Evolutionary conservation across 1,140 invertebrate species (phyloP), one percentile per base, ranked within the genome.

Genomic region (Mesaphorura yosii): DNA sequence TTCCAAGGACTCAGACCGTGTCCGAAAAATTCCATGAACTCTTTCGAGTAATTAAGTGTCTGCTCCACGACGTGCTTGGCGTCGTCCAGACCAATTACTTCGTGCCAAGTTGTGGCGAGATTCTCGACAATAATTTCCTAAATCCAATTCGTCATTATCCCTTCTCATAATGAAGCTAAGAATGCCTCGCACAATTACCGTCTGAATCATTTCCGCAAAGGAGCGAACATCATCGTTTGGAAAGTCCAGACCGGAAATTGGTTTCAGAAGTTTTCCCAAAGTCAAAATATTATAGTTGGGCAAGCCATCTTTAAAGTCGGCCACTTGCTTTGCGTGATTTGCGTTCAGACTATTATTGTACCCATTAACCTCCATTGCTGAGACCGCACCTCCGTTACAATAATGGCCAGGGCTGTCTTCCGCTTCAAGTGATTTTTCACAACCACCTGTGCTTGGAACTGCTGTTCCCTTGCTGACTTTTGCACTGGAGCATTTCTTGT

Each of bases 41-140:
- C 83, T 7, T 80, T 73, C 2, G 89, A 88, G 70, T 88, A 90
- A 4, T 93, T 76, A 0, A 90, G 79, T 2, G 89, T 82, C 72
- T 95, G 89, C 72, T 88, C 84, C n/a, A 98, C 70, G 19, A 88
- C 68, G 59, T 74, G 76, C 66, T 94, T 92, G 1, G 87, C 86
- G 10, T 80, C 73, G 5, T 79, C 73, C 50, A 95, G 70, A 48
- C 91, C 92, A 6, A 77, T 74, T 53, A 82, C 78, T 58, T 66
- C 63, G 49, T 69, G 67, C 78, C 88, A 84, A 59, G 77, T 75
- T 45, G 83, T 73, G 60, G 74, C 67, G 66, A 76, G 72, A 73
- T 76, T 73, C 54, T 74, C 73, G 10, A 77, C 69, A 62, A 83
- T 78, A 25, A 81, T 79, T 68, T 86, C 82, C 74, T 79, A 57